Conservation (phyloP, 2,888 invertebrate species). For the Eudemis profundana region DNA sequence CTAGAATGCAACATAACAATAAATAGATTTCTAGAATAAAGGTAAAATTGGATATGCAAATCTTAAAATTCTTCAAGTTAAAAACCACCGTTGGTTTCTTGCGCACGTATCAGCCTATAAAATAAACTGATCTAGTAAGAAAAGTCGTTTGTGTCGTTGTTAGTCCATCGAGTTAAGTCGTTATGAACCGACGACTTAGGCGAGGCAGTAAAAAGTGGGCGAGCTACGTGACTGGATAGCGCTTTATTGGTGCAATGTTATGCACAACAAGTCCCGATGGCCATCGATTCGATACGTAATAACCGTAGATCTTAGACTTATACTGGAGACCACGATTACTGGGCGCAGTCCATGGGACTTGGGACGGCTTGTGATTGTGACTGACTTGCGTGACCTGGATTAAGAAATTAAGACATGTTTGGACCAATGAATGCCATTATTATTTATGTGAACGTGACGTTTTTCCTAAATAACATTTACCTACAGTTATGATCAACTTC, state of each 20-base stretch:
- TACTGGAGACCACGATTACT: constrained; percentile 20
- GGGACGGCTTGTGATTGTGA: not conserved
- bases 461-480: too few relatives aligned
- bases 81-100: constrained; percentile 19
- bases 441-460: too few relatives aligned
- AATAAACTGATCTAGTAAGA: not conserved
- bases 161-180: not conserved
- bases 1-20: too few relatives aligned
- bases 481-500: too few relatives aligned
- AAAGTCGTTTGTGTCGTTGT: not conserved
- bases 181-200: not conserved
- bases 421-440: too few relatives aligned
- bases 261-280: constrained; percentile 47
- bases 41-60: too few relatives aligned
- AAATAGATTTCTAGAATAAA: too few relatives aligned
- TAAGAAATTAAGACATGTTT: too few relatives aligned
- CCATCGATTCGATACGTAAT: constrained; percentile 47
- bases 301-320: constrained; percentile 39
- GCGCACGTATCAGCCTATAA: constrained; percentile 16
- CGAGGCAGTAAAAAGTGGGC: constrained; percentile 38
- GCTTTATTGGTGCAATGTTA: constrained; percentile 46
- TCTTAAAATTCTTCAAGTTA: not conserved
- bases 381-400: too few relatives aligned
- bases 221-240: constrained; percentile 47
- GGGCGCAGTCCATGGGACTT: not conserved